Base-by-base conservation (phyloP, 2,797 vertebrate genomes). In the Stomatorhinus walkeri region DNA sequence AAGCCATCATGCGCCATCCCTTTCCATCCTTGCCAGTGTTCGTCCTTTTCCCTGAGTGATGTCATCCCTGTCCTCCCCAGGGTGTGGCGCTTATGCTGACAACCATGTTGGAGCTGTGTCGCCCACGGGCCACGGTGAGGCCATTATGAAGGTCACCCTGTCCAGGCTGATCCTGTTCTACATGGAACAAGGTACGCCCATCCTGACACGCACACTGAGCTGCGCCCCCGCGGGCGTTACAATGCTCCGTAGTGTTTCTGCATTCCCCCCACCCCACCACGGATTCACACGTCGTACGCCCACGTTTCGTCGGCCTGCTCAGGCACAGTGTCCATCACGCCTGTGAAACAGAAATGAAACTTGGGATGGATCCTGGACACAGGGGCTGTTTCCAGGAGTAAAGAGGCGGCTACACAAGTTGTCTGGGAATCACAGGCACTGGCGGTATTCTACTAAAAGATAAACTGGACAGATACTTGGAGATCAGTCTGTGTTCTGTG, bases 121-220 rank as follows among this genome's bases (percentile, higher is more conserved):
- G 2, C 95, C 97, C 0, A 99, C 98, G 0, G 98, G 98, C 83
- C 95, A 98, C 0, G 98, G 98, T n/a, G 98, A 99, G 93, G 95
- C 97, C 93, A 99, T 99, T 92, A 97, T 99, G 96, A 99, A 98
- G 93, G 96, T 98, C 89, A 96, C 95, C 2, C 95, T 99, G 89
- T 96, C 97, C 89, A 94, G 97, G 91, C 97, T 97, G 88, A 92
- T 97, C 89, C 95, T 99, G 81, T 97, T 97, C 92, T 93, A 98
- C 93, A 94, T 99, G 94, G 97, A 99, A 88, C 97, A 97, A 97
- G 98, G 98, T 99, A 95, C 46, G 14, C 22, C 9, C 59, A 28
- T 10, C 3, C 87, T 3, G 6, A 59, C 49, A 22, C 48, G 1
- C 76, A 64, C 12, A 36, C 64, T 36, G 68, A 19, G 68, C 28